Conservation (phyloP, 92 coral and sea anemone genomes). For the Anthopleura xanthogrammica region DNA sequence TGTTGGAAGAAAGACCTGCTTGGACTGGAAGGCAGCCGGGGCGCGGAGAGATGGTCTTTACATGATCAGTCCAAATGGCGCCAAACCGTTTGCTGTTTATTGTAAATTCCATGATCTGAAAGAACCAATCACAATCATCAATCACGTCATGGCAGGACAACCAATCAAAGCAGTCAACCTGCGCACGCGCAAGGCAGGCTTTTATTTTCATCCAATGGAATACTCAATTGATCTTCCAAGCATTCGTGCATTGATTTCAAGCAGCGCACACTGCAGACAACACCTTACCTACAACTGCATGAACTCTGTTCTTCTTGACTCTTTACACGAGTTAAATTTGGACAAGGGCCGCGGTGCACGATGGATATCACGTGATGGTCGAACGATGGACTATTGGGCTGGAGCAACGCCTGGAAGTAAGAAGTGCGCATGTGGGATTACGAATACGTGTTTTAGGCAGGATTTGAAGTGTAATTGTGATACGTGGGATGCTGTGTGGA, state of each 20-base stretch:
- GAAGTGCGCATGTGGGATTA: conserved; percentile 80
- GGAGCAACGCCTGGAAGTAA: conserved; percentile 76
- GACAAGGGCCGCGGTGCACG: conserved; percentile 83
- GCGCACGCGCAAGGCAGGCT: conserved; percentile 29
- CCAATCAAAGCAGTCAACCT: conserved; percentile 38
- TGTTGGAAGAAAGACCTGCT: conserved; percentile 60
- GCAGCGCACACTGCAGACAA: conserved; percentile 69
- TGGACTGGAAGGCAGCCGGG: conserved; percentile 75
- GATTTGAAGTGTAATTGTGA: conserved; percentile 76
- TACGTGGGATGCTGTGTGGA: conserved; percentile 56
- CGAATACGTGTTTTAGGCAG: conserved; percentile 57
- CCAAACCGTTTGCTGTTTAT: conserved; percentile 61
- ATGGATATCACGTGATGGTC: conserved; percentile 79
- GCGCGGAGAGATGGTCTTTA: conserved; percentile 48
- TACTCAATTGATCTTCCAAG: conserved; percentile 45
- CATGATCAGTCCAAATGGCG: conserved; percentile 61
- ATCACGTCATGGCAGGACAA: conserved; percentile 47
- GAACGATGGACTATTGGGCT: conserved; percentile 81
- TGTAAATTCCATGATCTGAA: conserved; percentile 70
- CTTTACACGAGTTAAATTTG: conserved; percentile 53
- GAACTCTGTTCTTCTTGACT: conserved; percentile 75
- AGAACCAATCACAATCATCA: conserved; percentile 73
- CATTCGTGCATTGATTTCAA: conserved; percentile 58
- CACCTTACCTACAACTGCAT: conserved; percentile 66
- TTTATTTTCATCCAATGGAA: conserved; percentile 49